Conservation (phyloP, 2,113 vertebrate species). For the Cyanoramphus novaezelandiae region DNA sequence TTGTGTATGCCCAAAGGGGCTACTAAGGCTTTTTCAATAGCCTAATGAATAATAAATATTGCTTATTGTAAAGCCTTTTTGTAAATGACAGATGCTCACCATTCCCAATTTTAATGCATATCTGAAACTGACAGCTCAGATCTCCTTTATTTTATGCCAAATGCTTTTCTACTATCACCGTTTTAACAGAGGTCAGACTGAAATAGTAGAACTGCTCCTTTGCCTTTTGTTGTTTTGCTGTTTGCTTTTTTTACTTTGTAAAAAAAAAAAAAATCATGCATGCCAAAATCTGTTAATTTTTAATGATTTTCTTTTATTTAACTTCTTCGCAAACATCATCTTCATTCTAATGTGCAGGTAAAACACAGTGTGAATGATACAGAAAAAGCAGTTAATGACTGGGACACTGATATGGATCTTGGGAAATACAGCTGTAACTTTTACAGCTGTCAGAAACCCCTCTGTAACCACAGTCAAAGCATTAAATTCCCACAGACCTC, state of each 20-base stretch:
- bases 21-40: background rate
- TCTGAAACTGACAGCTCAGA: background rate
- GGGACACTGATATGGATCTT: background rate
- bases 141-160: background rate
- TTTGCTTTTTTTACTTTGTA: background rate
- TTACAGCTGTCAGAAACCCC: background rate
- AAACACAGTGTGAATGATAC: background rate
- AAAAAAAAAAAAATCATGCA: fast-evolving
- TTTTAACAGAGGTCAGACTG: background rate
- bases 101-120: background rate
- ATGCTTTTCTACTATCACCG: background rate
- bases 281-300: background rate
- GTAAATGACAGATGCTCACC: background rate
- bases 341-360: background rate
- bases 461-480: background rate
- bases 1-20: background rate
- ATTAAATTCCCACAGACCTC: background rate
- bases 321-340: background rate
- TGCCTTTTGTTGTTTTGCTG: background rate
- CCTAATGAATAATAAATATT: background rate
- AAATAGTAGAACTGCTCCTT: background rate
- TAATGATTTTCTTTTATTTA: background rate
- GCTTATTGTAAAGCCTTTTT: background rate
- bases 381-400: background rate
- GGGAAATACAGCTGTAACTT: background rate